Percentiles rank a stretch among this genome's conserved stretches.
Evolutionary conservation across 2,888 invertebrate species (phyloP).

Genomic region (Carterocephalus palaemon): DNA sequence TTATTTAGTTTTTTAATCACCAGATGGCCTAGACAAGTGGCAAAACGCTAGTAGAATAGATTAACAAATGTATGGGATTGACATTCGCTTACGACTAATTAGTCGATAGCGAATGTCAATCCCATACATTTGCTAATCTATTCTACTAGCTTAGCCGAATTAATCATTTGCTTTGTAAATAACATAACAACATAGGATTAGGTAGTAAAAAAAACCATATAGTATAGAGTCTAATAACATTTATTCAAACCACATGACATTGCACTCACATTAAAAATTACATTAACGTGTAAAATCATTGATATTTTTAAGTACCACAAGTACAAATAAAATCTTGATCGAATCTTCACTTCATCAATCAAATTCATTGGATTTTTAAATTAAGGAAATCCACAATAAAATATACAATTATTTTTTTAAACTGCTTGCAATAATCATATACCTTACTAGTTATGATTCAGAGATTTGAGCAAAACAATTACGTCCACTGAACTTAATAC

Average conservation of each 20-base stretch:
- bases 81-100: too few species aligned
- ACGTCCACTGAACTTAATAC: slow-evolving; percentile 6
- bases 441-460: background rate
- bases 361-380: too few species aligned
- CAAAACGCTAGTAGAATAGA: too few species aligned
- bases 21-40: too few species aligned
- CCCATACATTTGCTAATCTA: too few species aligned
- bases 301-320: too few species aligned
- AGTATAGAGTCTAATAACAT: slow-evolving; percentile 15
- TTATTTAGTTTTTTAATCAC: too few species aligned
- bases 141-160: too few species aligned
- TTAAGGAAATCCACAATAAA: background rate
- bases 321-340: too few species aligned
- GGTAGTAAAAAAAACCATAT: background rate
- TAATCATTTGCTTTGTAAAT: background rate
- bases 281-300: slow-evolving; percentile 11
- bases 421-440: background rate
- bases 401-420: background rate
- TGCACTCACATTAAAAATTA: slow-evolving; percentile 9
- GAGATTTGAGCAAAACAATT: slow-evolving; percentile 17
- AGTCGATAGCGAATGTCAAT: too few species aligned
- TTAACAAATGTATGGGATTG: too few species aligned
- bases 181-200: background rate
- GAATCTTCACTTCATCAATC: too few species aligned
- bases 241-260: slow-evolving; percentile 25